Evolutionary conservation across 2,888 invertebrate species (phyloP).

Genomic region (Synergus umbraculus): DNA sequence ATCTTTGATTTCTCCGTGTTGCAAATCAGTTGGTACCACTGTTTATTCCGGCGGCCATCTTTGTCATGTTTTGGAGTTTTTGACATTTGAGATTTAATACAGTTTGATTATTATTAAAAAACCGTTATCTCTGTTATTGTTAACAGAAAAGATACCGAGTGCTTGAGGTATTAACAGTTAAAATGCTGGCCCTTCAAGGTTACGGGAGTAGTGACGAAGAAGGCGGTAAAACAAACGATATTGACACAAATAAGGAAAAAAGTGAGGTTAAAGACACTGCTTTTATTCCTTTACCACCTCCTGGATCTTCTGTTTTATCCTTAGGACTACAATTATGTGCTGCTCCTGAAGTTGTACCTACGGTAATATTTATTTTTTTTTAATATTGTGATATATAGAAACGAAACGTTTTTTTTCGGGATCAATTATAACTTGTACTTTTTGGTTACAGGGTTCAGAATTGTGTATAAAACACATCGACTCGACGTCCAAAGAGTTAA

Average conservation of each 20-base stretch:
- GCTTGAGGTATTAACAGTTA: conserved; percentile 45
- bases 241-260: conserved; percentile 20
- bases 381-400: not conserved
- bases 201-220: conserved; percentile 85
- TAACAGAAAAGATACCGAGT: not conserved
- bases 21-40: too few relatives aligned
- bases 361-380: conserved; percentile 78
- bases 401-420: not conserved
- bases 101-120: not conserved
- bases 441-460: conserved; percentile 82
- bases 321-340: conserved; percentile 86
- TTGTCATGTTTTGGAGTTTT: not conserved
- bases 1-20: too few relatives aligned
- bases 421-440: not conserved
- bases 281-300: conserved; percentile 81
- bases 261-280: conserved; percentile 69
- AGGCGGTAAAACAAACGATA: conserved; percentile 69
- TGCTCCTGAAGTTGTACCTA: conserved; percentile 90
- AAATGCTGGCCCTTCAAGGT: conserved; percentile 86
- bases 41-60: too few relatives aligned
- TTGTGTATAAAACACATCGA: conserved; percentile 87
- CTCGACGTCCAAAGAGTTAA: conserved; percentile 88
- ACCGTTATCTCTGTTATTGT: not conserved
- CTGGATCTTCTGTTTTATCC: conserved; percentile 78
- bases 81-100: not conserved